phyloP scores from a whole-genome alignment of 37 sponge, comb jelly and placozoan genomes.

The Ephydatia muelleri region DNA sequence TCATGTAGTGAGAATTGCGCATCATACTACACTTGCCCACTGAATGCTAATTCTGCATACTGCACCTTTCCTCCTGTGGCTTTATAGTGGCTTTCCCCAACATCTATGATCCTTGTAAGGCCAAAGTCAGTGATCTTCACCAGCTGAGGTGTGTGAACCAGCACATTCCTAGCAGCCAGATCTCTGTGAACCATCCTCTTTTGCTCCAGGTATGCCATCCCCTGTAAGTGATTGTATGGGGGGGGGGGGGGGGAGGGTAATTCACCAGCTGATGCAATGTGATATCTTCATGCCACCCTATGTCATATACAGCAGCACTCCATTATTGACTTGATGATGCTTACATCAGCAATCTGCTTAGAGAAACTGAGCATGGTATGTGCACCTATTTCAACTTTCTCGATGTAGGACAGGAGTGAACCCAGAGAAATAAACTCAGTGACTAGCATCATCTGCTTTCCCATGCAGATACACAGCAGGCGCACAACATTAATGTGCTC shows the following conservation, averaged over 20 bases:
- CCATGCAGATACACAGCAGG: conserved; percentile 83
- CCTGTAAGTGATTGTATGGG: conserved; percentile 27
- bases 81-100: conserved; percentile 71
- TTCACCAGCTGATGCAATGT: too few relatives aligned
- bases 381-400: too few relatives aligned
- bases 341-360: conserved; percentile 75
- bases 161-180: conserved; percentile 89
- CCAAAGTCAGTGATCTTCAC: conserved; percentile 98
- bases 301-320: too few relatives aligned
- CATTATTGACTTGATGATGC: too few relatives aligned
- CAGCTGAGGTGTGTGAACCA: conserved; percentile 72
- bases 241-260: too few relatives aligned
- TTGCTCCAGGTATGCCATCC: conserved; percentile 90
- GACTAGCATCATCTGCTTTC: conserved; percentile 83
- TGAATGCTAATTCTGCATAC: too few relatives aligned
- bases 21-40: too few relatives aligned
- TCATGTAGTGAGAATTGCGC: neutral
- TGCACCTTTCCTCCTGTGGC: conserved; percentile 75
- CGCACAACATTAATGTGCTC: conserved; percentile 87
- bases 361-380: conserved; percentile 66
- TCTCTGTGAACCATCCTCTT: conserved; percentile 88
- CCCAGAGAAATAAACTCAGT: conserved; percentile 88
- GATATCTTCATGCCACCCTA: too few relatives aligned
- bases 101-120: conserved; percentile 79
- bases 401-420: conserved; percentile 82